Conservation (phyloP, 2,113 vertebrate species). For the Sclerurus mexicanus region DNA sequence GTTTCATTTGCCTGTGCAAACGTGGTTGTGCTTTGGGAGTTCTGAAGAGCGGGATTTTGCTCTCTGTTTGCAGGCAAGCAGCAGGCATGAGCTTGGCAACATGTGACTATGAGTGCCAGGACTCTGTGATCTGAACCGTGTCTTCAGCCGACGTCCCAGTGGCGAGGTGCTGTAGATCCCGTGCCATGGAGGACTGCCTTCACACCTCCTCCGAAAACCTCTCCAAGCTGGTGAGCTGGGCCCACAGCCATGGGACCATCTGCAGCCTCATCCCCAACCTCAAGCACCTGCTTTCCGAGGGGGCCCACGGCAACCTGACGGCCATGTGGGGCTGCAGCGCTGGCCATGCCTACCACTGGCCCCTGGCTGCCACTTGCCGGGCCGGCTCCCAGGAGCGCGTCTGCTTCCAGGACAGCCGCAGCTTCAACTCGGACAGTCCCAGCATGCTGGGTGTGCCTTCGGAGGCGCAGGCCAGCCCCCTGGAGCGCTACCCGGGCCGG, state of each 20-base stretch:
- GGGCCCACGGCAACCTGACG: slow-evolving; percentile 81
- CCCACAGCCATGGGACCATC: slow-evolving; percentile 92
- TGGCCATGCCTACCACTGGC: slow-evolving; percentile 91
- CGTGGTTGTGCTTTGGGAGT: neutral
- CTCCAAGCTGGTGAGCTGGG: slow-evolving; percentile 91
- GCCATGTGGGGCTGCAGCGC: slow-evolving; percentile 89
- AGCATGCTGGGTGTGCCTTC: slow-evolving; percentile 80
- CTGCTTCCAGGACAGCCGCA: slow-evolving; percentile 84
- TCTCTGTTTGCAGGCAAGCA: slow-evolving; percentile 18
- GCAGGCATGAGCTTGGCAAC: neutral
- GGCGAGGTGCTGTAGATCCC: slow-evolving; percentile 49
- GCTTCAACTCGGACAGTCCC: slow-evolving; percentile 82
- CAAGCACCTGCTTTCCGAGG: slow-evolving; percentile 84
- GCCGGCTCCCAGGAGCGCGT: slow-evolving; percentile 80
- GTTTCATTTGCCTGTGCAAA: neutral
- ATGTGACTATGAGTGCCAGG: rapidly evolving
- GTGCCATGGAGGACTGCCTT: slow-evolving; percentile 87
- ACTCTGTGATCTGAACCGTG: neutral
- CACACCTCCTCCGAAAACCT: slow-evolving; percentile 89
- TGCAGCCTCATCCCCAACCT: slow-evolving; percentile 90
- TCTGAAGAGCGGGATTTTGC: slow-evolving; percentile 9
- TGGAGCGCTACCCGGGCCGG: slow-evolving; percentile 79
- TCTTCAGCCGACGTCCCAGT: slow-evolving; percentile 34
- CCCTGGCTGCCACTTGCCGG: slow-evolving; percentile 82
- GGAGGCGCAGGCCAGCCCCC: slow-evolving; percentile 76